These are phyloP conservation scores for Psylliodes chrysocephalus DNA, from an alignment of 2,888 invertebrate species.

Conservation along the genomic window DNA sequence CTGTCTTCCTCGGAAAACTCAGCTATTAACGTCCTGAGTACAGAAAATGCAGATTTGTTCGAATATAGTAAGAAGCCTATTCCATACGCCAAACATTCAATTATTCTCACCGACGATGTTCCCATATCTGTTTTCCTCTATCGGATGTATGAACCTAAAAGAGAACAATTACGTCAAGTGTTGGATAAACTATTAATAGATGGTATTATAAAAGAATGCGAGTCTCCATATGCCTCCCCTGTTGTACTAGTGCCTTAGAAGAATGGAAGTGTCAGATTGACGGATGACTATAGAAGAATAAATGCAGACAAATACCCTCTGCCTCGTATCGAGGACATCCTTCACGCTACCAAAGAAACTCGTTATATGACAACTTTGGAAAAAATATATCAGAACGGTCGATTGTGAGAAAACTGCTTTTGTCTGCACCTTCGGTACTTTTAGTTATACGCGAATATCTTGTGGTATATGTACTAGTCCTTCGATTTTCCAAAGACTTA, in stretches of 20 bases:
- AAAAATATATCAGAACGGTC: constrained; percentile 2
- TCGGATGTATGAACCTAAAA: constrained; percentile 49
- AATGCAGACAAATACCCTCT: constrained; percentile 40
- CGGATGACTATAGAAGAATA: constrained; percentile 6
- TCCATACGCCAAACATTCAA: constrained; percentile 41
- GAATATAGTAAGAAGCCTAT: constrained; percentile 40
- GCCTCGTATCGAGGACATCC: too few species aligned
- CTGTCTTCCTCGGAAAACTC: neutral
- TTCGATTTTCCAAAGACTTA: constrained; percentile 48
- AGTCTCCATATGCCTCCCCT: neutral
- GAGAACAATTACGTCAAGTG: constrained; percentile 43
- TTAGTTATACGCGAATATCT: constrained; percentile 43
- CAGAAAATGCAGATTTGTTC: constrained; percentile 10
- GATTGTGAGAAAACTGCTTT: constrained; percentile 39
- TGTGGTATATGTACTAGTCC: constrained; percentile 48
- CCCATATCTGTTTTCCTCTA: constrained; percentile 56
- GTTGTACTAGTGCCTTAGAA: constrained; percentile 14
- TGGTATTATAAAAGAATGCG: too few species aligned
- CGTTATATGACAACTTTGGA: constrained; percentile 33
- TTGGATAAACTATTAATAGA: constrained; percentile 52
- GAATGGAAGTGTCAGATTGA: constrained; percentile 1
- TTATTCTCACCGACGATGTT: constrained; percentile 11
- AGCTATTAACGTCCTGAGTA: neutral
- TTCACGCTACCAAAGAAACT: constrained; percentile 32
- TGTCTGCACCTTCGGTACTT: constrained; percentile 51